A percentile compares a stretch with the other conserved stretches of the same genome.
phyloP scores from a whole-genome alignment of 1,140 invertebrate genomes.

The Drosophila baimaii region DNA sequence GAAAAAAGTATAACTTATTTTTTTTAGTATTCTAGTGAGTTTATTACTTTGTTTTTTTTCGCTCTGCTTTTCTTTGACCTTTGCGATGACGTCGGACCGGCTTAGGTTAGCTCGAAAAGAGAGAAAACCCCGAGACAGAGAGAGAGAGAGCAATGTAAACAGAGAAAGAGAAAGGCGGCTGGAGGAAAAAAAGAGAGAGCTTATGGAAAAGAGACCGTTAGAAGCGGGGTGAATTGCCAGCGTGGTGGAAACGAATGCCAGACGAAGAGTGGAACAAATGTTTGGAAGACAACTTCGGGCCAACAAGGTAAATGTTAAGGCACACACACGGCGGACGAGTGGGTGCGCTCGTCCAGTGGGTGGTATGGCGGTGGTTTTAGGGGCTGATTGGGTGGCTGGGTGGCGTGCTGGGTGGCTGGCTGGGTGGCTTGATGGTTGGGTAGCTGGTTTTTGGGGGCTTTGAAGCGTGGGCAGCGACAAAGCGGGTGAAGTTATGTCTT shows the following conservation, averaged over 20 bases:
- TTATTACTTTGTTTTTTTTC: not conserved
- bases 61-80: conserved; percentile 48
- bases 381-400: conserved; percentile 1
- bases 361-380: conserved; percentile 7
- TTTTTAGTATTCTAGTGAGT: not conserved
- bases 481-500: conserved; percentile 64
- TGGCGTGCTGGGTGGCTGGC: not conserved
- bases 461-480: conserved; percentile 42
- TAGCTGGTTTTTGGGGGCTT: conserved; percentile 29
- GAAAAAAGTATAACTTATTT: not conserved
- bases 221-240: conserved; percentile 20
- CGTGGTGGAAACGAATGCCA: conserved; percentile 57
- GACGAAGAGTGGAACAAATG: conserved; percentile 72
- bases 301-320: conserved; percentile 61
- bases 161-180: conserved; percentile 41
- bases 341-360: not conserved
- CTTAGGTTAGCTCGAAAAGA: conserved; percentile 17
- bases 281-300: conserved; percentile 37
- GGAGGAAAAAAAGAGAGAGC: not conserved
- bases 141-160: conserved; percentile 52
- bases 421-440: conserved; percentile 28
- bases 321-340: conserved; percentile 20
- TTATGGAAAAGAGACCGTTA: not conserved
- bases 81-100: conserved; percentile 67
- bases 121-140: conserved; percentile 1